Base-by-base conservation (phyloP, 2,888 invertebrate species). In the Drosophila longiperda region DNA sequence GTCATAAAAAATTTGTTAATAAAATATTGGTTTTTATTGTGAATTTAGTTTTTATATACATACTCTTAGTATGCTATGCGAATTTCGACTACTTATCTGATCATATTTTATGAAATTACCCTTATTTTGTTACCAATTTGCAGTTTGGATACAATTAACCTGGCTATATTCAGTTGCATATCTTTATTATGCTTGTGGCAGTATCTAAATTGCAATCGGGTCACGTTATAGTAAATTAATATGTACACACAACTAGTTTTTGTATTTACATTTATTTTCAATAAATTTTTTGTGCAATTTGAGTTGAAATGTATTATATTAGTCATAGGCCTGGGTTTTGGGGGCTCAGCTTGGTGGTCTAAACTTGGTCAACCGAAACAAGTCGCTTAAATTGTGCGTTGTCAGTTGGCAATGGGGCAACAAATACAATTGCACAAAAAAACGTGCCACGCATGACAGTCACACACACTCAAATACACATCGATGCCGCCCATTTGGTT, bases 371-470 rank as follows among this genome's bases (percentile, higher is more conserved):
- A 66, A 80, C 65, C 80, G 49, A 78, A 87, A 73, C 87, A 62
- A 75, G 82, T 84, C 64, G 71, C 60, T 72, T 38, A 33, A 50
- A 58, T 48, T 74, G 62, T 79, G 63, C 68, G 78, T 75, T 75
- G 59, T 49, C 33, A 15, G 74, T 58, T 48, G 60, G 38, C 60
- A 49, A 50, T 57, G 57, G 57, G 57, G 57, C 62, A 55, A 40
- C 42, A 75, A 62, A 66, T 58, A 71, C 62, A 66, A 70, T 85
- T 85, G 88, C 84, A 80, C 68, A 87, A 74, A 85, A 82, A 85
- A 89, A 85, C 90, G 90, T 85, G 85, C 83, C 83, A 83, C 84
- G 85, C 84, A 84, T 82, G 67, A 38, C 69, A 75, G 78, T 67
- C 75, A 72, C 53, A 57, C 50, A 68, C 42, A 32, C 63, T 52